These are phyloP conservation scores for Condylura cristata DNA, from an alignment of 2,113 vertebrate genomes.

Conservation along the genomic window DNA sequence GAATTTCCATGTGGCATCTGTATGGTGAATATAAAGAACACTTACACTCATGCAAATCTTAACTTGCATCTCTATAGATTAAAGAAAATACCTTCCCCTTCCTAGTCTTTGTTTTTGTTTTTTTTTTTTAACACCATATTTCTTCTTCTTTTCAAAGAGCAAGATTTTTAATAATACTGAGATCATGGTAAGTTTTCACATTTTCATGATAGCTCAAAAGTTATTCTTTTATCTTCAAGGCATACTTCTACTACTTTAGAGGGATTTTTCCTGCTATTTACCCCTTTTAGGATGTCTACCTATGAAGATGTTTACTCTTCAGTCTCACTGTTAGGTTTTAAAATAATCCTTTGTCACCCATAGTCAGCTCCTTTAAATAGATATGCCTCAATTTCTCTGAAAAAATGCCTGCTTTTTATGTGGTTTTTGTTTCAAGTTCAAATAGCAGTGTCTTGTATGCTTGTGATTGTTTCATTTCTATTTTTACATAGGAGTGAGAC, in stretches of 20 bases:
- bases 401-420: not conserved
- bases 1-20: not conserved
- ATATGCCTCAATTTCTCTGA: not conserved
- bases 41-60: not conserved
- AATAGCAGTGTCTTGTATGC: not conserved
- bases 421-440: not conserved
- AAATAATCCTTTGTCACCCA: not conserved
- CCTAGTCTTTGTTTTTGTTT: not conserved
- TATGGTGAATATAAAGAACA: not conserved
- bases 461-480: too few species aligned
- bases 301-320: not conserved
- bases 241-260: not conserved
- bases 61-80: not conserved
- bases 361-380: not conserved
- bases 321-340: not conserved
- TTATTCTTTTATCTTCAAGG: not conserved
- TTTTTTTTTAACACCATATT: rapidly evolving
- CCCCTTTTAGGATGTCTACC: not conserved
- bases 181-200: not conserved
- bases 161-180: not conserved
- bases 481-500: too few species aligned
- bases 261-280: not conserved
- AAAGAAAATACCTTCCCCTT: not conserved
- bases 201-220: not conserved
- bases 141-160: not conserved